Conservation (phyloP, 2,888 invertebrate genomes). For the Tipula vernalis region DNA sequence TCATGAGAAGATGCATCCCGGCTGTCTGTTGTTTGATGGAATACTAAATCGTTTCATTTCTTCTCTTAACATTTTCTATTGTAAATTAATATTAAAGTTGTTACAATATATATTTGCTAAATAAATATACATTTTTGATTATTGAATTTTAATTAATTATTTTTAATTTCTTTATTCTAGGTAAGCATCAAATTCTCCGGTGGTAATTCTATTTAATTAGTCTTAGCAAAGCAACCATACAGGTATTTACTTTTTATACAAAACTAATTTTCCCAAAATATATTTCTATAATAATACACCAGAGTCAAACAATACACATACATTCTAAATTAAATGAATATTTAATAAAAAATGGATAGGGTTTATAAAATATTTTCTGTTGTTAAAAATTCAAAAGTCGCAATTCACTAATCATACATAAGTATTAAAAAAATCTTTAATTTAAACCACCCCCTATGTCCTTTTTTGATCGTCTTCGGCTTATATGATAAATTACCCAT, state of each 20-base stretch:
- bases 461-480: not conserved
- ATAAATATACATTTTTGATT: not conserved
- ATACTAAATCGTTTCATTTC: too few species aligned
- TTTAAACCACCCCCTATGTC: not conserved
- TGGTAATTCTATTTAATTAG: not conserved
- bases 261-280: too few species aligned
- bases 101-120: too few species aligned
- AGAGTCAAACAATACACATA: too few species aligned
- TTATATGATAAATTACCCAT: not conserved
- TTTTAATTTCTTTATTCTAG: not conserved
- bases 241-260: not conserved
- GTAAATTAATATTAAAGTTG: too few species aligned
- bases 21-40: too few species aligned
- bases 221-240: not conserved
- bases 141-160: not conserved
- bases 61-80: too few species aligned
- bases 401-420: not conserved
- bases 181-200: not conserved
- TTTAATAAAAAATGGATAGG: not conserved
- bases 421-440: too few species aligned
- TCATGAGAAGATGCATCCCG: too few species aligned
- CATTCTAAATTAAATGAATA: too few species aligned
- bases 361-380: not conserved
- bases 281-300: too few species aligned
- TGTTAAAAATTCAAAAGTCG: not conserved